These are phyloP conservation scores for Agelas oroides DNA, from an alignment of 37 sponge, comb jelly and placozoan species.

Conservation along the genomic window DNA sequence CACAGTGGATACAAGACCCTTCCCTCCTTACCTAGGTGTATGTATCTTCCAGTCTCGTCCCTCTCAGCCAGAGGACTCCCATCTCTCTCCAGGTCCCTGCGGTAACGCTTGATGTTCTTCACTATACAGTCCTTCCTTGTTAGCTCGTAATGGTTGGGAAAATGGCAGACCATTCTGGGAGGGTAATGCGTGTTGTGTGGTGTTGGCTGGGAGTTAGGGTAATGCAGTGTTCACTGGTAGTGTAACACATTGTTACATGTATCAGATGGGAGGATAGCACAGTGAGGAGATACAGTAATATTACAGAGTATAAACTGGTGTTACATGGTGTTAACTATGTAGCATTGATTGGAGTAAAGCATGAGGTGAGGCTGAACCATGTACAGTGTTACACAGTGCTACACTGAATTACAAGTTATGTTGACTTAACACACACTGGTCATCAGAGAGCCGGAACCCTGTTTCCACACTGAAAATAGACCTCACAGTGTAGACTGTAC, in stretches of 20 bases:
- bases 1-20: too few species aligned
- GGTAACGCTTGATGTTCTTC: conserved; percentile 95
- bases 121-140: conserved; percentile 97
- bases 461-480: conserved; percentile 92
- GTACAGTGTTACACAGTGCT: neutral
- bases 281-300: too few species aligned
- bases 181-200: too few species aligned
- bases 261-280: too few species aligned
- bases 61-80: conserved; percentile 92
- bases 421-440: conserved; percentile 73
- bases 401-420: neutral
- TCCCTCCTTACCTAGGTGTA: conserved; percentile 68
- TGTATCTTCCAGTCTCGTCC: conserved; percentile 87
- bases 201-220: neutral
- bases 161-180: conserved; percentile 88
- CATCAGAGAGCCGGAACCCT: conserved; percentile 89
- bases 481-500: conserved; percentile 85
- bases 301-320: neutral
- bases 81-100: conserved; percentile 95
- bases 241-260: too few species aligned
- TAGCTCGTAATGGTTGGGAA: conserved; percentile 96
- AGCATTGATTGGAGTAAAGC: too few species aligned
- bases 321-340: neutral
- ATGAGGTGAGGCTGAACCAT: too few species aligned
- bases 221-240: neutral